These are phyloP conservation scores for Sclerurus mexicanus DNA, from an alignment of 2,113 vertebrate species.

Conservation along the genomic window DNA sequence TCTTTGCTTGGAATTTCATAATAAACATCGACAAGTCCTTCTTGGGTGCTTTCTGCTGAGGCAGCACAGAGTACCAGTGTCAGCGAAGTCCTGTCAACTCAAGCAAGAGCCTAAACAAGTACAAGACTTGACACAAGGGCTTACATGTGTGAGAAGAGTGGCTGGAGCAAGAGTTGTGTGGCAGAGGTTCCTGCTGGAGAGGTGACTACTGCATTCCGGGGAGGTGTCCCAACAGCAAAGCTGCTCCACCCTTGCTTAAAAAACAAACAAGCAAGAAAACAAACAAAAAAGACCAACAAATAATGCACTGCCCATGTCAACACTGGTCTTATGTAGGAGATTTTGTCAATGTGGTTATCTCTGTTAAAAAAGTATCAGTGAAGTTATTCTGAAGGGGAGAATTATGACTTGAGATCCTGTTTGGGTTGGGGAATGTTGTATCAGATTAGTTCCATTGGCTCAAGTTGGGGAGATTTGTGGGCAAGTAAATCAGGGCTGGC, in stretches of 20 bases:
- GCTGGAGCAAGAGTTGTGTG: not conserved
- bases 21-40: slow-evolving; percentile 21
- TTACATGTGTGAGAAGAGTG: not conserved
- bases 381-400: not conserved
- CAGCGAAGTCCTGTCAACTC: not conserved
- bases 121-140: not conserved
- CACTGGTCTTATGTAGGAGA: not conserved
- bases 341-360: not conserved
- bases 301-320: not conserved
- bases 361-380: not conserved
- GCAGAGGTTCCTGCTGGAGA: not conserved
- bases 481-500: not conserved
- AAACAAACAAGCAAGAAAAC: not conserved
- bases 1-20: not conserved
- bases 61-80: not conserved
- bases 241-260: not conserved
- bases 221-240: not conserved
- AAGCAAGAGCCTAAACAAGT: not conserved
- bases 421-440: not conserved
- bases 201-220: not conserved
- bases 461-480: not conserved
- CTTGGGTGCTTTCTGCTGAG: not conserved
- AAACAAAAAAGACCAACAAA: not conserved
- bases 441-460: not conserved
- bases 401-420: not conserved